These are phyloP conservation scores for Bruchidius siliquastri DNA, from an alignment of 2,888 invertebrate species.

Conservation along the genomic window DNA sequence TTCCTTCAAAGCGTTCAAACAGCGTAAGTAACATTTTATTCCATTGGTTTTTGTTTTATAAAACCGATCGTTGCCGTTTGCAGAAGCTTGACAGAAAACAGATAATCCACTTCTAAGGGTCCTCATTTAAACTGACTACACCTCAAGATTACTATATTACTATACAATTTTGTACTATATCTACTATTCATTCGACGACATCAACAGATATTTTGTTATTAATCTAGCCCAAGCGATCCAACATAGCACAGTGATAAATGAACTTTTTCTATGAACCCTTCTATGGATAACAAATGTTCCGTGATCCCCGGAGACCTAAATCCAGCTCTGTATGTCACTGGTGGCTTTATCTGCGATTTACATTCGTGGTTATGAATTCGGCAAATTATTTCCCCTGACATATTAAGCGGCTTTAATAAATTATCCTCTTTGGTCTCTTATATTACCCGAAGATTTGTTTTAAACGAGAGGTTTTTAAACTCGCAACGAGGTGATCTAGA, in stretches of 20 bases:
- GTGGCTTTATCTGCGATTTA: neutral
- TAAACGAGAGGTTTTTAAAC: neutral
- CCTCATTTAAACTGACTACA: too few species aligned
- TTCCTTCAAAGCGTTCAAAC: too few species aligned
- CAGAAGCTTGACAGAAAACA: too few species aligned
- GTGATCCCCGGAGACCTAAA: neutral
- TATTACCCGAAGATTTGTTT: neutral
- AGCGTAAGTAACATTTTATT: too few species aligned
- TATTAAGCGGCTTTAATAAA: neutral
- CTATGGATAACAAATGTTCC: neutral
- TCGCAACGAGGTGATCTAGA: neutral
- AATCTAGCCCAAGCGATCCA: neutral
- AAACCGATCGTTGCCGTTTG: too few species aligned
- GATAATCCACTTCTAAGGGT: too few species aligned
- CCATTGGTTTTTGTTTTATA: too few species aligned
- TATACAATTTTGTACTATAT: too few species aligned
- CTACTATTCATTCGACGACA: too few species aligned
- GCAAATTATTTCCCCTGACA: neutral
- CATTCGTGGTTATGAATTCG: neutral
- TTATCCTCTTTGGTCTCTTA: neutral
- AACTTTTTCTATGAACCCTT: neutral
- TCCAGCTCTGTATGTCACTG: neutral
- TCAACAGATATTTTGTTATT: too few species aligned
- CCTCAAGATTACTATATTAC: too few species aligned
- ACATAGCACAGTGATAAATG: neutral